Conservation (phyloP, 2,113 vertebrate species). For the Baryphthengus martii region DNA sequence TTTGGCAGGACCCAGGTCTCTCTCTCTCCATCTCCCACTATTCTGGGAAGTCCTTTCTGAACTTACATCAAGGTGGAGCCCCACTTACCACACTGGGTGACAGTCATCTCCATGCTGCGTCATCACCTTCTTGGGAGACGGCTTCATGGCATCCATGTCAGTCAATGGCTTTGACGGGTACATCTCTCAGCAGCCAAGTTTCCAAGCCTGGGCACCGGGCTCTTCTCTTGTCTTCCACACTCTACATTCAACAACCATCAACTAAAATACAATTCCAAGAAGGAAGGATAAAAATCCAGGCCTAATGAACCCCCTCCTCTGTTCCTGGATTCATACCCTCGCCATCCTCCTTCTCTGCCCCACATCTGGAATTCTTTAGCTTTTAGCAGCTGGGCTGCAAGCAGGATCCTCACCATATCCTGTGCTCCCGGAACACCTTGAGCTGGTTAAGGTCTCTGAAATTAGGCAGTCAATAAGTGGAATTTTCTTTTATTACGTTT, state of each 20-base stretch:
- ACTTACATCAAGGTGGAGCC: neutral
- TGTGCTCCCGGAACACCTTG: neutral
- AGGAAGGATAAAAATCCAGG: neutral
- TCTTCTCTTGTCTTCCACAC: neutral
- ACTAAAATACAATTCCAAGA: neutral
- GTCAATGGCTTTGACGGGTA: neutral
- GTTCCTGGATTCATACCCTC: neutral
- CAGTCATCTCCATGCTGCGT: neutral
- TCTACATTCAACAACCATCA: neutral
- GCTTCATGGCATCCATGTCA: neutral
- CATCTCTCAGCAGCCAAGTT: neutral
- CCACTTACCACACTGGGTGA: neutral
- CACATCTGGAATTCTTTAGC: conserved; percentile 30
- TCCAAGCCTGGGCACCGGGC: accelerated
- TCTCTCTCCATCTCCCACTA: neutral
- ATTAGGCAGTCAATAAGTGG: neutral
- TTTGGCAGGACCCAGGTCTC: neutral
- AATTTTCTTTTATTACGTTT: conserved; percentile 2
- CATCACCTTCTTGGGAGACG: neutral
- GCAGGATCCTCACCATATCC: neutral
- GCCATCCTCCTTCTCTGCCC: neutral
- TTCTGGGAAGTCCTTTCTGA: neutral
- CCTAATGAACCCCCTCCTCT: neutral
- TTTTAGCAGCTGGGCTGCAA: neutral
- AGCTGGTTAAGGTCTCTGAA: conserved; percentile 21